These are phyloP conservation scores for Pristionchus maxplancki DNA, from an alignment of 2,888 invertebrate genomes.

Conservation along the genomic window DNA sequence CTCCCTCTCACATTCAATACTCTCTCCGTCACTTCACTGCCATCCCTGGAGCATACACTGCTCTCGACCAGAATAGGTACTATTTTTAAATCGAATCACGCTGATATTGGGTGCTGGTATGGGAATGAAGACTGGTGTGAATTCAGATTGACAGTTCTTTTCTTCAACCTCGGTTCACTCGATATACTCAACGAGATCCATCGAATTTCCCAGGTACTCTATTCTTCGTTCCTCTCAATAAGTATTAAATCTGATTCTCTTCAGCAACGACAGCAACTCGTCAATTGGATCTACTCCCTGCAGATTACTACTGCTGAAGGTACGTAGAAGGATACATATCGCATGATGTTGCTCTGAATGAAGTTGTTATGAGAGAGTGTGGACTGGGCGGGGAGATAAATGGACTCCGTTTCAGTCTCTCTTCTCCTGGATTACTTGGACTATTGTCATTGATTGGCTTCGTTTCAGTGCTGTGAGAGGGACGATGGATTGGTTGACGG, in stretches of 20 bases:
- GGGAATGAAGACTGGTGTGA: not conserved
- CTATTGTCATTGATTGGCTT: not conserved
- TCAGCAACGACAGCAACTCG: constrained; percentile 83
- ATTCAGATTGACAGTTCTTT: constrained; percentile 79
- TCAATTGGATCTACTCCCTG: constrained; percentile 92
- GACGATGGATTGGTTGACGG: constrained; percentile 27
- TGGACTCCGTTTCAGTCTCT: constrained; percentile 18
- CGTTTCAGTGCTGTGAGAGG: constrained; percentile 22
- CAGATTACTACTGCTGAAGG: constrained; percentile 80
- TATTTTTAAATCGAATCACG: not conserved
- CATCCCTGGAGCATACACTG: constrained; percentile 65
- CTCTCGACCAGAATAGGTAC: constrained; percentile 66
- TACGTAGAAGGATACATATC: not conserved
- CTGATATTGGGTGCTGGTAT: not conserved
- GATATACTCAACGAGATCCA: constrained; percentile 90
- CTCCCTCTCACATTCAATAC: constrained; percentile 58
- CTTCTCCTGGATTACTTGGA: not conserved
- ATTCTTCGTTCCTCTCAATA: not conserved
- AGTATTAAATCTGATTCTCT: not conserved
- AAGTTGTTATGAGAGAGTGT: constrained; percentile 3
- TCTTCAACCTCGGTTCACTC: constrained; percentile 92
- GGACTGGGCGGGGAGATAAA: not conserved
- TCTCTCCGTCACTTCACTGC: constrained; percentile 65
- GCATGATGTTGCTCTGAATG: not conserved
- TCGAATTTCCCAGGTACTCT: constrained; percentile 79